These are phyloP conservation scores for Aplidium turbinatum DNA, from an alignment of 23 tunicate species.

Conservation along the genomic window DNA sequence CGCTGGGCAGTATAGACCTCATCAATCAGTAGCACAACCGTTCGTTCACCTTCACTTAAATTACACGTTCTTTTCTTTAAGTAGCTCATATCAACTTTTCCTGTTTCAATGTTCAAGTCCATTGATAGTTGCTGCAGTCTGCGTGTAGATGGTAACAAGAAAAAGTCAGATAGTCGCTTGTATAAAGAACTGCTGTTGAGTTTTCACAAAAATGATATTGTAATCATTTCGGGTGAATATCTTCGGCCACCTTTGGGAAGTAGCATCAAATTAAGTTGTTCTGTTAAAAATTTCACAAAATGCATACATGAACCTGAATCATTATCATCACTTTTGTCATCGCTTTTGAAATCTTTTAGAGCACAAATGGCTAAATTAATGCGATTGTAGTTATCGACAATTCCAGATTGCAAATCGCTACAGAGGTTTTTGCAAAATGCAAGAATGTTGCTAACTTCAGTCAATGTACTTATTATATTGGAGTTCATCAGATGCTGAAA, in stretches of 20 bases:
- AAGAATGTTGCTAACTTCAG: slow-evolving; percentile 3
- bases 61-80: slow-evolving; percentile 9
- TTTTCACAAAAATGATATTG: slow-evolving; percentile 17
- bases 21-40: slow-evolving; percentile 6
- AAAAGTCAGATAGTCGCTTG: not conserved
- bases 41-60: not conserved
- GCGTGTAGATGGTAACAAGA: not conserved
- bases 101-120: slow-evolving; percentile 7
- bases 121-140: slow-evolving; percentile 27
- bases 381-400: not conserved
- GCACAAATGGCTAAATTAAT: slow-evolving; percentile 14
- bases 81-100: slow-evolving; percentile 18
- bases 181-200: slow-evolving; percentile 12
- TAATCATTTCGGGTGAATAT: slow-evolving; percentile 9
- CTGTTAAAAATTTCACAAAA: not conserved
- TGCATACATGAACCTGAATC: not conserved
- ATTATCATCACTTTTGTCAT: not conserved
- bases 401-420: not conserved
- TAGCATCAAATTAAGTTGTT: not conserved
- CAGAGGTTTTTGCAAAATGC: slow-evolving; percentile 20
- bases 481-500: not conserved
- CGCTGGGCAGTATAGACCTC: slow-evolving; percentile 27
- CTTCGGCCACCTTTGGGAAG: not conserved
- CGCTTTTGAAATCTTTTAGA: not conserved
- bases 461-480: not conserved